Base-by-base conservation (phyloP, 37 sponge, comb jelly and placozoan species). In the Axinella damicornis region DNA sequence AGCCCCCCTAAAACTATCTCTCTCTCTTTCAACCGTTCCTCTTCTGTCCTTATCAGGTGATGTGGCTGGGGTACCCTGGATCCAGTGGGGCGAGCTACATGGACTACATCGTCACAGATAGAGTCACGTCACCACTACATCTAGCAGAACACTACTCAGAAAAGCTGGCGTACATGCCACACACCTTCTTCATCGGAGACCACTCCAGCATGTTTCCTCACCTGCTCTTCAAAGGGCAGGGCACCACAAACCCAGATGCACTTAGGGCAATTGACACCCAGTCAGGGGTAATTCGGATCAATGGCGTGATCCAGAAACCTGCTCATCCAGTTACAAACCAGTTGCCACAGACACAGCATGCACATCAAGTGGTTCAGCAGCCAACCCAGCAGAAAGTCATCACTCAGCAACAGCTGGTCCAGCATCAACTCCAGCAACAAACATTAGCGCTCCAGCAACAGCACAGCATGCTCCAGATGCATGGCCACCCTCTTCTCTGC, bases 11-110 rank as follows among this genome's bases (percentile, higher is more conserved):
- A 2, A 5, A 40, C 54, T 39, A 2, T n/a, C 56, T 40, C n/a
- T 37, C 25, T 2, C 74, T 46, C 25, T 35, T 17, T 68, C 35
- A n/a, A n/a, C n/a, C 34, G 34, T 33, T 17, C 32, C 54, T 53
- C 6, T 24, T 2, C 24, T 53, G 15, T 0, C 41, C 34, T 20
- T 64, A 54, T 21, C 63, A 96, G 95, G 95, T 98, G 19, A 98
- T 98, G 99, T 98, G 99, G 99, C 86, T 98, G 46, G 99, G 99
- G 5, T 98, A 98, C 79, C 99, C 99, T 25, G 99, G 99, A 0
- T 92, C 94, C 57, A 97, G 97, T 80, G 99, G 99, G 28, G 99
- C 99, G 0, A 53, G 37, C 57, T 98, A 94, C 92, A 96, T 98
- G 99, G 99, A 98, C 79, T 98, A 98, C 89, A 98, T 98, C 77